phyloP scores from a whole-genome alignment of 2,888 invertebrate genomes.

The Xylota segnis region DNA sequence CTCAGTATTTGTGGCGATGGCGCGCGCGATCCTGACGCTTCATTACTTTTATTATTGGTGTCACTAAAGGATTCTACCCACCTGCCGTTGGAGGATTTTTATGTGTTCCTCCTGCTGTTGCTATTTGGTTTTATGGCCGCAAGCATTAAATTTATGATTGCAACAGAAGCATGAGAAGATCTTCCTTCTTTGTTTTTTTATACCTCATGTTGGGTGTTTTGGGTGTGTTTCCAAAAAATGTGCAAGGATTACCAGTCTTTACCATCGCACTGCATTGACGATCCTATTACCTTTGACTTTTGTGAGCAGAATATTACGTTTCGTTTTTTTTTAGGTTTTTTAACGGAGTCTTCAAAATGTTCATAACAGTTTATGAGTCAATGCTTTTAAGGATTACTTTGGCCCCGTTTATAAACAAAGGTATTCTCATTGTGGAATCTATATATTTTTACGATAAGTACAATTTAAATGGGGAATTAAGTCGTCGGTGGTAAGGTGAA shows the following conservation, averaged over 20 bases:
- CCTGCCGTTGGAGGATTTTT: conserved; percentile 34
- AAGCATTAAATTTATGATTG: conserved; percentile 73
- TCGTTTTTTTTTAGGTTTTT: conserved; percentile 11
- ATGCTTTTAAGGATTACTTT: conserved; percentile 71
- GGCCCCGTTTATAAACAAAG: conserved; percentile 38
- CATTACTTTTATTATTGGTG: conserved; percentile 73
- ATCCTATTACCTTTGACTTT: conserved; percentile 58
- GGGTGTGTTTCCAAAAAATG: conserved; percentile 11
- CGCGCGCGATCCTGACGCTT: conserved; percentile 59
- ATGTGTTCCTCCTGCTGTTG: conserved; percentile 57
- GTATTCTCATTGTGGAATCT: conserved; percentile 32
- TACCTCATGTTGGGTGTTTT: conserved; percentile 18
- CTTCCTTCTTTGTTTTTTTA: conserved; percentile 36
- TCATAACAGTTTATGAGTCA: conserved; percentile 72
- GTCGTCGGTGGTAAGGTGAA: conserved; percentile 23
- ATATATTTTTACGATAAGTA: conserved; percentile 72
- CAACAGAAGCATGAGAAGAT: conserved; percentile 16
- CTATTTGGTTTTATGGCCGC: conserved; percentile 61
- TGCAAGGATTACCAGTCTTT: conserved; percentile 55
- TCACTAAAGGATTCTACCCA: conserved; percentile 59
- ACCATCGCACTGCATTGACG: conserved; percentile 40
- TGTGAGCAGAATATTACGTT: conserved; percentile 28
- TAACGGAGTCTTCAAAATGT: conserved; percentile 58
- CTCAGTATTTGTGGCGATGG: conserved; percentile 67
- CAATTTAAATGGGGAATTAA: conserved; percentile 72